phyloP scores from a whole-genome alignment of 2,113 vertebrate genomes.

The Pycnonotus jocosus region DNA sequence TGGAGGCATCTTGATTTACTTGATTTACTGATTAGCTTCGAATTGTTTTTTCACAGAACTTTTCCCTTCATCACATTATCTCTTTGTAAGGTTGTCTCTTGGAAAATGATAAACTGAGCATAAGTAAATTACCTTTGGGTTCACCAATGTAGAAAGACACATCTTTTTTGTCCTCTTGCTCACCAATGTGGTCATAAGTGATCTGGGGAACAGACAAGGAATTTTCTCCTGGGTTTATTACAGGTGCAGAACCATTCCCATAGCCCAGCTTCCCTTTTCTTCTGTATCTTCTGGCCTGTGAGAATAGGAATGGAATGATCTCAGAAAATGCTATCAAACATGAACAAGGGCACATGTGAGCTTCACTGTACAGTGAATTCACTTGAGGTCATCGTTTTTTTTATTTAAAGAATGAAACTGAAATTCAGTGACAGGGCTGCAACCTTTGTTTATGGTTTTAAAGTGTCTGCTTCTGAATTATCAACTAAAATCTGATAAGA shows the following conservation, averaged over 20 bases:
- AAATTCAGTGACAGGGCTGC: neutral
- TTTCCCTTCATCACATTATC: neutral
- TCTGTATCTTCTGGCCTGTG: conserved; percentile 78
- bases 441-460: neutral
- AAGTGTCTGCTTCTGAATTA: neutral
- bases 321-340: neutral
- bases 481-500: neutral
- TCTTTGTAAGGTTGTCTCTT: neutral
- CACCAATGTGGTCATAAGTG: conserved; percentile 75
- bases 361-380: neutral
- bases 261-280: conserved; percentile 72
- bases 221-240: conserved; percentile 64
- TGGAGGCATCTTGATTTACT: neutral
- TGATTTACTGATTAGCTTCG: neutral
- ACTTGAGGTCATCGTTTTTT: accelerated
- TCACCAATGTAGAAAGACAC: conserved; percentile 69
- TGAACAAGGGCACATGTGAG: neutral
- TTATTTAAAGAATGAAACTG: neutral
- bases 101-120: neutral
- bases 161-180: conserved; percentile 72
- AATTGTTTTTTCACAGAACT: neutral
- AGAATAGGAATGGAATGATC: neutral
- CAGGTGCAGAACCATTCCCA: conserved; percentile 69
- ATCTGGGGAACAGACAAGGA: conserved; percentile 80
- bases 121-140: conserved; percentile 57